These are phyloP conservation scores for Theristus sp. DNA, from an alignment of 2,888 invertebrate genomes.

Conservation along the genomic window DNA sequence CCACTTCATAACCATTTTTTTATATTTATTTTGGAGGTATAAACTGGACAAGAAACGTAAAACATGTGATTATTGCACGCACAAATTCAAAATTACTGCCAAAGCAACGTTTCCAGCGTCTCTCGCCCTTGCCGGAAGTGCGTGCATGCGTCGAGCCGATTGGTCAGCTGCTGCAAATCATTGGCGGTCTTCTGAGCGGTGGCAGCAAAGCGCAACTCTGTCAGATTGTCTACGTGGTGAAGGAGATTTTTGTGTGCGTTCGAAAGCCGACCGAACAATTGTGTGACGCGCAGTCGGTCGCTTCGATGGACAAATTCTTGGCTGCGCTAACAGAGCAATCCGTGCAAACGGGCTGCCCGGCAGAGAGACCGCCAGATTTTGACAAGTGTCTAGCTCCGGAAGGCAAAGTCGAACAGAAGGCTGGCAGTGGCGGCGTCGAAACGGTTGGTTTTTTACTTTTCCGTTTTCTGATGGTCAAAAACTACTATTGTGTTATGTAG, in stretches of 20 bases:
- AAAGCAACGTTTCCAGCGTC: background rate
- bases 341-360: background rate
- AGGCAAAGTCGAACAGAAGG: no score
- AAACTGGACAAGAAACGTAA: no score
- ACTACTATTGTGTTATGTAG: no score
- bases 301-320: background rate
- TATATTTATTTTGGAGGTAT: no score
- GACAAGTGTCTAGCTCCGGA: background rate
- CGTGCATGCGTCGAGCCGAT: background rate
- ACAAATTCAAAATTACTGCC: no score
- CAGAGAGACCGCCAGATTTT: background rate
- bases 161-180: background rate
- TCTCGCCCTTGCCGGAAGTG: background rate
- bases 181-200: background rate
- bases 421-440: no score
- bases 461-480: no score
- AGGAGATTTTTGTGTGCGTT: background rate
- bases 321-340: no score
- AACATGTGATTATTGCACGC: no score
- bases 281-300: background rate
- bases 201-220: background rate
- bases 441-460: no score
- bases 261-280: background rate
- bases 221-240: background rate
- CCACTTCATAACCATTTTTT: no score